Evolutionary conservation across 2,888 invertebrate species (phyloP).

Genomic region (Clunio marinus): DNA sequence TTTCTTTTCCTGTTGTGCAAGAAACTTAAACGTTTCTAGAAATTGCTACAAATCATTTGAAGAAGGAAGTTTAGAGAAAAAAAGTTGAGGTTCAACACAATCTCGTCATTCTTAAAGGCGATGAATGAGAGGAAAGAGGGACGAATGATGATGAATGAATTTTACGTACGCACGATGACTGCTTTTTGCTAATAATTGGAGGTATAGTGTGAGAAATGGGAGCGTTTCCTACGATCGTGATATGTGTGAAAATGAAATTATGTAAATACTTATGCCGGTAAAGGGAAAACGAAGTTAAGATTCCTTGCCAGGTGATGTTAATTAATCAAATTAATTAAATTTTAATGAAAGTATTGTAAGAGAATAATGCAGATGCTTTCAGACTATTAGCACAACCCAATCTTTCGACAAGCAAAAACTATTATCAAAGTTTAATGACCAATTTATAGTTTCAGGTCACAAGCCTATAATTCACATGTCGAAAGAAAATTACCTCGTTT

Average conservation of each 20-base stretch:
- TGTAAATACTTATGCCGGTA: background rate
- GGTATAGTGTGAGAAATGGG: background rate
- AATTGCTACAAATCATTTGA: background rate
- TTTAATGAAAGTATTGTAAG: too few relatives aligned
- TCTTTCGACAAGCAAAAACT: too few relatives aligned
- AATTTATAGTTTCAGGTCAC: background rate
- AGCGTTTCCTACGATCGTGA: too few relatives aligned
- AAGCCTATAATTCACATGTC: conserved; percentile 31
- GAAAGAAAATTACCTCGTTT: background rate
- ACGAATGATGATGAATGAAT: conserved; percentile 38
- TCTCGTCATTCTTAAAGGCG: too few relatives aligned
- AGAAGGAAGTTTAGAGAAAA: background rate
- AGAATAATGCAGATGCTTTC: too few relatives aligned
- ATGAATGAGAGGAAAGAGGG: background rate
- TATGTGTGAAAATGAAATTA: too few relatives aligned
- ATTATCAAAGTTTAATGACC: too few relatives aligned
- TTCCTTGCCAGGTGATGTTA: too few relatives aligned
- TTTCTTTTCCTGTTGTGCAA: background rate
- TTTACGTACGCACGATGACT: conserved; percentile 27
- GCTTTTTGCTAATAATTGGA: conserved; percentile 30
- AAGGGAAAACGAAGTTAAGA: too few relatives aligned
- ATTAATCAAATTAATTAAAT: too few relatives aligned
- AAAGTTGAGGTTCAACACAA: background rate
- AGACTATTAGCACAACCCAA: too few relatives aligned
- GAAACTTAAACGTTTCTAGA: background rate